phyloP scores from a whole-genome alignment of 2,113 vertebrate species.

The Gobiocypris rarus region DNA sequence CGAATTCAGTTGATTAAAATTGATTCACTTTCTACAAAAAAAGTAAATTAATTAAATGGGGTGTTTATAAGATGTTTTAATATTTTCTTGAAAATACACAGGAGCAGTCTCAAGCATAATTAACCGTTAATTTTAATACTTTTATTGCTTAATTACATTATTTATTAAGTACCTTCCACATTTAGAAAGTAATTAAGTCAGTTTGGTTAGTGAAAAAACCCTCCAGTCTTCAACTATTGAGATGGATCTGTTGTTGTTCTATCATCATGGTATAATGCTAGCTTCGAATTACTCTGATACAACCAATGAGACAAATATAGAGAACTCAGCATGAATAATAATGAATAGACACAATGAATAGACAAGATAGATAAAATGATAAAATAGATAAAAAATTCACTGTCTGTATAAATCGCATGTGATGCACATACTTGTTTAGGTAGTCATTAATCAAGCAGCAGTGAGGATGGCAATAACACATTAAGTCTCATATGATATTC shows the following conservation, averaged over 20 bases:
- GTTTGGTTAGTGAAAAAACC: background rate
- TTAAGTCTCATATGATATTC: constrained; percentile 23
- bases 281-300: constrained; percentile 12
- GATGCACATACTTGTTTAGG: background rate
- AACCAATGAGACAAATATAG: constrained; percentile 9
- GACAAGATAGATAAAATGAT: constrained; percentile 8
- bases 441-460: constrained; percentile 21
- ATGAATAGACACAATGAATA: background rate
- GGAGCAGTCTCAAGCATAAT: background rate
- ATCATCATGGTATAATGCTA: constrained; percentile 10
- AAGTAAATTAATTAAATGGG: background rate
- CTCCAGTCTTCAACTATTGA: background rate
- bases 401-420: background rate
- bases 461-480: background rate
- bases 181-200: constrained; percentile 22
- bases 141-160: background rate
- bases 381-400: background rate
- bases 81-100: background rate
- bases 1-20: too few relatives aligned
- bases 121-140: background rate
- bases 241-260: background rate
- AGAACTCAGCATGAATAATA: constrained; percentile 26
- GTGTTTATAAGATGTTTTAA: background rate
- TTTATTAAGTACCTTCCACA: background rate
- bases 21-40: background rate